Percentiles rank a stretch among this genome's conserved stretches.
These are phyloP conservation scores for Toxostoma redivivum DNA, from an alignment of 2,113 vertebrate species.

Conservation along the genomic window DNA sequence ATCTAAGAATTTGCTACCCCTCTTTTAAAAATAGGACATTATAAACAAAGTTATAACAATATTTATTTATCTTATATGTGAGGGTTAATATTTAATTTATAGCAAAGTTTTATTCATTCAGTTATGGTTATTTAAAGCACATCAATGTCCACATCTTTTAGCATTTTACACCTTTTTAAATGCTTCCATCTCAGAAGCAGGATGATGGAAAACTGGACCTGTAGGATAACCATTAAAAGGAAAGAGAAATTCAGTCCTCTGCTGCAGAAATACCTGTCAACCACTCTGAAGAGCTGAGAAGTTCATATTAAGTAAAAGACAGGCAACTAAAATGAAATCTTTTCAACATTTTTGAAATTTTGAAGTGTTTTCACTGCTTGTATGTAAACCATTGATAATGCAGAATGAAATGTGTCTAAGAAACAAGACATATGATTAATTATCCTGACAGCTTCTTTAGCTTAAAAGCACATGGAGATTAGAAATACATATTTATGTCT, in stretches of 20 bases:
- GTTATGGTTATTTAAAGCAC: not conserved
- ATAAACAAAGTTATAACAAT: not conserved
- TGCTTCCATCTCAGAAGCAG: not conserved
- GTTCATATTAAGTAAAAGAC: not conserved
- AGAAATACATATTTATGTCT: not conserved
- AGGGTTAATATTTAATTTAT: not conserved
- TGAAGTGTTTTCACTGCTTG: not conserved
- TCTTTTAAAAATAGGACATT: not conserved
- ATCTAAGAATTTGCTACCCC: not conserved
- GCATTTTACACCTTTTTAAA: not conserved
- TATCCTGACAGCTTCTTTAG: not conserved
- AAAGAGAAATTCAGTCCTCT: not conserved
- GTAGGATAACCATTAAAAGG: not conserved
- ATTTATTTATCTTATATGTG: not conserved
- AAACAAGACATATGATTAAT: not conserved
- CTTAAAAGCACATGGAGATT: not conserved
- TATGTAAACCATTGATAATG: not conserved
- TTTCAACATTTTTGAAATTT: not conserved
- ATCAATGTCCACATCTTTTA: not conserved
- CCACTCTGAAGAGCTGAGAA: not conserved
- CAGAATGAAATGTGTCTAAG: not conserved
- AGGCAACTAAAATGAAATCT: not conserved
- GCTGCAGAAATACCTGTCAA: not conserved
- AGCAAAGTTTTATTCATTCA: not conserved
- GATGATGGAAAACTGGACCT: not conserved